Evolutionary conservation across 2,113 vertebrate genomes (phyloP).

Genomic region (Suricata suricatta): DNA sequence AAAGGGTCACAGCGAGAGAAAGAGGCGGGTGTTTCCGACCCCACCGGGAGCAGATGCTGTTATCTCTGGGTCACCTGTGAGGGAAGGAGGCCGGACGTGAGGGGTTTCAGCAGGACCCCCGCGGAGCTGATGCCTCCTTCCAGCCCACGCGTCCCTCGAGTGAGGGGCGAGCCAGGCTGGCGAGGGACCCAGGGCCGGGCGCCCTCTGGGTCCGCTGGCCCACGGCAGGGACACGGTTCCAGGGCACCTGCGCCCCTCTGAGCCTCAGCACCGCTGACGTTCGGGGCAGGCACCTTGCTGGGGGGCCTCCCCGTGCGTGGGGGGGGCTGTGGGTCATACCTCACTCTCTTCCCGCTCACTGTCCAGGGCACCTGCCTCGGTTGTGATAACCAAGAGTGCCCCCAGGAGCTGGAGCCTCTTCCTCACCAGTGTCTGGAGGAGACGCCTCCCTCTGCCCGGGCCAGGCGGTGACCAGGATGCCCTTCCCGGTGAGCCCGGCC

Average conservation of each 20-base stretch:
- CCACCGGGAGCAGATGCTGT: too few relatives aligned
- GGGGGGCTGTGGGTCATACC: too few relatives aligned
- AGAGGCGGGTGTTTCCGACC: background rate
- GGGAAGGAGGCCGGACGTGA: too few relatives aligned
- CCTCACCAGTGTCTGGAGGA: background rate
- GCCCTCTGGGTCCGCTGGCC: background rate
- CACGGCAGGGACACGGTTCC: rapidly evolving
- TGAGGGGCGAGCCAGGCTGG: background rate
- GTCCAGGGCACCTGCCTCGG: background rate
- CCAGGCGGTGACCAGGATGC: background rate
- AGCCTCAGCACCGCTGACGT: rapidly evolving
- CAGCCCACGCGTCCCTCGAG: rapidly evolving
- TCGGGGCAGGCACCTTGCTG: rapidly evolving
- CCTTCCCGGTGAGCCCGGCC: background rate
- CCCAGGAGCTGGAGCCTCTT: background rate
- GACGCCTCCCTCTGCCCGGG: rapidly evolving
- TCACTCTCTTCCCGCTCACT: background rate
- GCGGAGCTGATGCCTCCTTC: background rate
- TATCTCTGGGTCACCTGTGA: background rate
- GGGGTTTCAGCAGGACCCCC: background rate
- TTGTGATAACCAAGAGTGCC: background rate
- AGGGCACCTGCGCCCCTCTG: rapidly evolving
- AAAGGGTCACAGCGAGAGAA: background rate
- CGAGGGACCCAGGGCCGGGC: background rate
- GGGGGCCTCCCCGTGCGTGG: background rate